A percentile compares a stretch with the other conserved stretches of the same genome.
phyloP scores from a whole-genome alignment of 2,113 vertebrate genomes.

The Orthonyx spaldingii region DNA sequence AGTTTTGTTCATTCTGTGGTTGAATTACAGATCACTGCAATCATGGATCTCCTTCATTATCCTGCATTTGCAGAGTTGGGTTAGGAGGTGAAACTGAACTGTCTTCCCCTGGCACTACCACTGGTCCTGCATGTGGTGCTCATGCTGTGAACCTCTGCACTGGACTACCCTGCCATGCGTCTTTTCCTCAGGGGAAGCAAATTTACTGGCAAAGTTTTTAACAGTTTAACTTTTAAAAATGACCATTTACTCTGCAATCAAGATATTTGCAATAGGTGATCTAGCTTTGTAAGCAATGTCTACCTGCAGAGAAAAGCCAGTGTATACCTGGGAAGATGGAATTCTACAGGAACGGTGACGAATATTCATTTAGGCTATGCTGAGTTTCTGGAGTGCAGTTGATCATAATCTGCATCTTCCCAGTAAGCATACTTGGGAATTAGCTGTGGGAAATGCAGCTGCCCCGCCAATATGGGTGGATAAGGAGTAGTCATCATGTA shows the following conservation, averaged over 20 bases:
- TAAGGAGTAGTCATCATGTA: neutral
- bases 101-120: neutral
- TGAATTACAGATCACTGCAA: neutral
- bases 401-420: neutral
- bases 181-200: neutral
- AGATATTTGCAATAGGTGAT: neutral
- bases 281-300: neutral
- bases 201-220: neutral
- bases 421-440: neutral
- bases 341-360: neutral
- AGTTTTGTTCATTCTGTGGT: neutral
- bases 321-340: neutral
- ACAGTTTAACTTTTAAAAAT: neutral
- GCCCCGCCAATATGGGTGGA: accelerated
- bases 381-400: neutral
- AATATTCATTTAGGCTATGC: neutral
- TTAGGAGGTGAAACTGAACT: neutral
- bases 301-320: neutral
- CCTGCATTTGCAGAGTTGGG: neutral
- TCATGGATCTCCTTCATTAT: neutral
- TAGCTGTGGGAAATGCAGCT: neutral
- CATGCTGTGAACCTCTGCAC: neutral
- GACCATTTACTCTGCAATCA: neutral
- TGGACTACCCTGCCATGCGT: neutral
- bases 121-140: neutral